Base-by-base conservation (phyloP, 2,113 vertebrate genomes). In the Labrus mixtus region DNA sequence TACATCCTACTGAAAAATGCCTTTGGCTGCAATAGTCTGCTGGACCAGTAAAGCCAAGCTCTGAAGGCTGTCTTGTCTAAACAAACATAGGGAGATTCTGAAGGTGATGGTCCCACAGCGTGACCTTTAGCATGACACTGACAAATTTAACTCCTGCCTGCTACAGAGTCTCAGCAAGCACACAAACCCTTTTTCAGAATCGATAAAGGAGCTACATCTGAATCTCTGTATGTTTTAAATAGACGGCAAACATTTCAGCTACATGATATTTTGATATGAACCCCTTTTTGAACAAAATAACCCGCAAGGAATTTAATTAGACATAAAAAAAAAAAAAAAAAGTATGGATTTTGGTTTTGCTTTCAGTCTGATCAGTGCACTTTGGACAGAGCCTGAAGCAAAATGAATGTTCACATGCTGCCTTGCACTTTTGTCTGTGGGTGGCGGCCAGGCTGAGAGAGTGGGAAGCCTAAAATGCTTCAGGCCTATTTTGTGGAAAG, bases 71-170 rank as follows among this genome's bases (percentile, higher is more conserved):
- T 33, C 29, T 33, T 33, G 41, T 48, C 29, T 11, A 41, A 70
- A 66, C 58, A 73, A 79, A 79, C 62, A 60, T 2, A 2, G 22
- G 11, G 6, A 33, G 20, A 23, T 41, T 15, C 29, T 59, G 43
- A n/a, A 39, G 59, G 29, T 3, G 16, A 29, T 70, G 8, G 0
- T 43, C 39, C 33, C 66, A 71, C 61, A 45, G 60, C 36, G 4
- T 6, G 37, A 43, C 17, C 43, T 86, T 65, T 82, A 37, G 48
- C 57, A 63, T 17, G 61, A 13, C 46, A 8, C 8, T 76, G 84
- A 39, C 66, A 86, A 88, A 92, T 84, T 36, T 58, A 68, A 82
- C 81, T 81, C 41, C 62, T 69, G 25, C 36, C 25, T 86, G 78
- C 22, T 77, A 72, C 46, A 0, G 10, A 39, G 16, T n/a, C 39